Percentiles rank a stretch among this genome's conserved stretches.
phyloP scores from a whole-genome alignment of 2,113 vertebrate genomes.

The Podarcis raffonei region DNA sequence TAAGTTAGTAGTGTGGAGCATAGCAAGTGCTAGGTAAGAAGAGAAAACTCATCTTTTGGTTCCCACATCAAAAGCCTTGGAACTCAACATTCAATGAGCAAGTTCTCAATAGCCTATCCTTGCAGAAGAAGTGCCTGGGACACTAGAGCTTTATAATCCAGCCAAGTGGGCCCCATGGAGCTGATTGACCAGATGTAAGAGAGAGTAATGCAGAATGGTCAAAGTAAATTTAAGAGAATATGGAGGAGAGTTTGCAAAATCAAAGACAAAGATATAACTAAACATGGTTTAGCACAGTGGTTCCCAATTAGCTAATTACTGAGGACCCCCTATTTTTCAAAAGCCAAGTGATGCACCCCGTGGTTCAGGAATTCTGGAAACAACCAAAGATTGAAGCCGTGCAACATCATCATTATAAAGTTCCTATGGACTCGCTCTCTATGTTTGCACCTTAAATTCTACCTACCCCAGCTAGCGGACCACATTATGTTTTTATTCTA shows the following conservation, averaged over 20 bases:
- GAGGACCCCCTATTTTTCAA: too few relatives aligned
- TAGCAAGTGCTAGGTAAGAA: background rate
- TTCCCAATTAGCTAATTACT: too few relatives aligned
- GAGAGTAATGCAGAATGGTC: background rate
- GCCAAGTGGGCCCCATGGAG: background rate
- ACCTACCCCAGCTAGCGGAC: background rate
- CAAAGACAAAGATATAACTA: background rate
- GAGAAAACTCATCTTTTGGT: background rate
- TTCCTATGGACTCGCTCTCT: too few relatives aligned
- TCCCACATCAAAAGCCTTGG: conserved; percentile 15
- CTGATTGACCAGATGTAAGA: background rate
- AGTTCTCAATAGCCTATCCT: background rate
- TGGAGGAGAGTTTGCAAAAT: background rate
- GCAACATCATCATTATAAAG: background rate
- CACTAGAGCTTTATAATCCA: background rate
- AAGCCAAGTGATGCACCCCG: too few relatives aligned
- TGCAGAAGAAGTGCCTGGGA: background rate
- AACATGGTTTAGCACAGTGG: background rate
- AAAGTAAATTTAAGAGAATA: background rate
- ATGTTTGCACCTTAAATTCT: background rate
- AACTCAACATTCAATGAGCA: background rate
- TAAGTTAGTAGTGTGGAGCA: background rate
- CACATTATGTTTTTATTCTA: background rate
- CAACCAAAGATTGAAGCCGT: background rate
- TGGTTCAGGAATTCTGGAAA: background rate